Evolutionary conservation across 1,140 invertebrate species (phyloP).

Genomic region (Rhagoletis pomonella): DNA sequence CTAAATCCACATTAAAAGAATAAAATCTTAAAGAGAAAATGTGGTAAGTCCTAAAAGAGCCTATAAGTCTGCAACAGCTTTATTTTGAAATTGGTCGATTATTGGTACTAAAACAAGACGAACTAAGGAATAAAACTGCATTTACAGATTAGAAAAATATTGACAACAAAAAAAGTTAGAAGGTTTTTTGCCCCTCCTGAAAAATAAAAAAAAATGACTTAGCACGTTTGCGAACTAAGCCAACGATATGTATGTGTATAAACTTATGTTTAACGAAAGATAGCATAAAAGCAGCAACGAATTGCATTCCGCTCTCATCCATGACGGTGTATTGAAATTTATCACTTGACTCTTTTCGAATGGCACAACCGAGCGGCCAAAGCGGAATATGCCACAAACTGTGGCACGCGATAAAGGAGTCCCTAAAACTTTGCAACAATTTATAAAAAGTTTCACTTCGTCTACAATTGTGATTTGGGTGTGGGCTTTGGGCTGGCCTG

Average conservation of each 20-base stretch:
- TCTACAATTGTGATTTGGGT: not conserved
- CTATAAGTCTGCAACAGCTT: too few relatives aligned
- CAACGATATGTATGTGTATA: not conserved
- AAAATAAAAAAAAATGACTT: too few relatives aligned
- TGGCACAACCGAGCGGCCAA: not conserved
- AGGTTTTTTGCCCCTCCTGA: too few relatives aligned
- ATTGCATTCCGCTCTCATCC: not conserved
- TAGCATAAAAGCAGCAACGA: not conserved
- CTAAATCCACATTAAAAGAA: too few relatives aligned
- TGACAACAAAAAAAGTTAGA: too few relatives aligned
- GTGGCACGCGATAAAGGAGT: not conserved
- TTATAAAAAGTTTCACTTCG: slow-evolving; percentile 11
- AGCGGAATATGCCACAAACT: not conserved
- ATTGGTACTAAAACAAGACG: too few relatives aligned
- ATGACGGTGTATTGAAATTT: not conserved
- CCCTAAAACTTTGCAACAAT: slow-evolving; percentile 8
- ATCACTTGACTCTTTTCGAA: not conserved
- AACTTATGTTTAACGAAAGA: not conserved
- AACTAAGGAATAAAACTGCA: too few relatives aligned
- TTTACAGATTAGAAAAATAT: too few relatives aligned
- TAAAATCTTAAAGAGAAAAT: too few relatives aligned
- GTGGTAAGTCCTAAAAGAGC: too few relatives aligned
- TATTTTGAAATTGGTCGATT: too few relatives aligned
- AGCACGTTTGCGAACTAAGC: too few relatives aligned
- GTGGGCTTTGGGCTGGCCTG: not conserved